A percentile compares a stretch with the other conserved stretches of the same genome.
phyloP scores from a whole-genome alignment of 2,113 vertebrate genomes.

The Engraulis encrasicolus region DNA sequence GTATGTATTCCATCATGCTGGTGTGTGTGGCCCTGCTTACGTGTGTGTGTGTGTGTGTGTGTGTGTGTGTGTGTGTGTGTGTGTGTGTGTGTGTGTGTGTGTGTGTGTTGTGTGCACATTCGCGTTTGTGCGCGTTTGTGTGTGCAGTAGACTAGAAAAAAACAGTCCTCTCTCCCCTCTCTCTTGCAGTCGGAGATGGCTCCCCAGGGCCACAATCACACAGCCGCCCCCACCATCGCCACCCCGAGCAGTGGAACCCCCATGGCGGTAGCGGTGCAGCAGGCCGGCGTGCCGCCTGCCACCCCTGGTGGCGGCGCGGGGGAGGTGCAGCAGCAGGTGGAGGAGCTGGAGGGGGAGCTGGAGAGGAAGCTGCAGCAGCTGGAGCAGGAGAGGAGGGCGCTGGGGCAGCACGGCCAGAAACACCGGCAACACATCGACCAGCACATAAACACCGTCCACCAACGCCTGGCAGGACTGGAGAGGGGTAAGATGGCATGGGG shows the following conservation, averaged over 20 bases:
- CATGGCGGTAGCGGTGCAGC: constrained; percentile 41
- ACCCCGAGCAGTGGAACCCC: no score
- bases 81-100: no score
- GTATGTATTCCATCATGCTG: no score
- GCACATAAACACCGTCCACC: constrained; percentile 85
- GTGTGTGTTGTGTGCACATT: no score
- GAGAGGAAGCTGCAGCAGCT: constrained; percentile 88
- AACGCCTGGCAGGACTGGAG: constrained; percentile 84
- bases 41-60: no score
- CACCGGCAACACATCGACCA: constrained; percentile 85
- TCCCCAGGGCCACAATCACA: constrained; percentile 71
- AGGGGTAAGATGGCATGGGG: constrained; percentile 74
- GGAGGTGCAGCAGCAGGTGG: constrained; percentile 65
- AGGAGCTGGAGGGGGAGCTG: constrained; percentile 90
- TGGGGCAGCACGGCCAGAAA: constrained; percentile 76
- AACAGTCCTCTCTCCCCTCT: no score
- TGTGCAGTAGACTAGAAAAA: no score
- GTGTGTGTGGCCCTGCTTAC: no score
- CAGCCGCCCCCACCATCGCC: no score
- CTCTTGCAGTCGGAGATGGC: constrained; percentile 70
- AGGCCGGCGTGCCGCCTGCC: not conserved
- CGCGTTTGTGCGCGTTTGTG: no score
- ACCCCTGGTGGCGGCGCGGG: not conserved
- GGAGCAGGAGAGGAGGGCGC: constrained; percentile 85
- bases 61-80: no score